These are phyloP conservation scores for Falco biarmicus DNA, from an alignment of 2,797 vertebrate genomes.

Conservation along the genomic window DNA sequence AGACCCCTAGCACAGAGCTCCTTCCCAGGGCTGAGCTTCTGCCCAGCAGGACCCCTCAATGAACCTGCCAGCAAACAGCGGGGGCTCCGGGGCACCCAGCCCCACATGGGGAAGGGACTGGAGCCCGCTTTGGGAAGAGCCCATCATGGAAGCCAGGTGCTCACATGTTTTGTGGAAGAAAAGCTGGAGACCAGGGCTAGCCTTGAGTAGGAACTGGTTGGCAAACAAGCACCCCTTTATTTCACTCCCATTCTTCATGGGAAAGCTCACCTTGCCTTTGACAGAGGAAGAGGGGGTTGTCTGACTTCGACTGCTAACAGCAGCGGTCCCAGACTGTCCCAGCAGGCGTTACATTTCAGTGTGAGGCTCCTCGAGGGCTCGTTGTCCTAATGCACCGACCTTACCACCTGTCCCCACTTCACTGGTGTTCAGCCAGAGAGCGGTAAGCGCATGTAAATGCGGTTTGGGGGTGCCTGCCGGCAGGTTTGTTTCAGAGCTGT, in stretches of 20 bases:
- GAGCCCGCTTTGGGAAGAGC: background rate
- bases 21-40: background rate
- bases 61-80: background rate
- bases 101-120: background rate
- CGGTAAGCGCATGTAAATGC: fast-evolving
- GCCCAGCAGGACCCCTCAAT: background rate
- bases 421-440: background rate
- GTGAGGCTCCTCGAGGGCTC: background rate
- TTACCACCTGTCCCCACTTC: background rate
- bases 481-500: background rate
- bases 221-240: background rate
- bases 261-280: background rate
- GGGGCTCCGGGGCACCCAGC: background rate
- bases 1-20: background rate
- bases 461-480: no score
- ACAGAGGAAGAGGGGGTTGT: background rate
- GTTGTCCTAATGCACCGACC: background rate
- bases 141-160: background rate
- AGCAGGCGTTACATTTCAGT: background rate
- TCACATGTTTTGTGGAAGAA: background rate
- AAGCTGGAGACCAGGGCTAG: background rate
- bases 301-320: fast-evolving
- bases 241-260: background rate
- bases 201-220: fast-evolving
- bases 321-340: background rate